Base-by-base conservation (phyloP, 2,888 invertebrate genomes). In the Stratiomys singularior region DNA sequence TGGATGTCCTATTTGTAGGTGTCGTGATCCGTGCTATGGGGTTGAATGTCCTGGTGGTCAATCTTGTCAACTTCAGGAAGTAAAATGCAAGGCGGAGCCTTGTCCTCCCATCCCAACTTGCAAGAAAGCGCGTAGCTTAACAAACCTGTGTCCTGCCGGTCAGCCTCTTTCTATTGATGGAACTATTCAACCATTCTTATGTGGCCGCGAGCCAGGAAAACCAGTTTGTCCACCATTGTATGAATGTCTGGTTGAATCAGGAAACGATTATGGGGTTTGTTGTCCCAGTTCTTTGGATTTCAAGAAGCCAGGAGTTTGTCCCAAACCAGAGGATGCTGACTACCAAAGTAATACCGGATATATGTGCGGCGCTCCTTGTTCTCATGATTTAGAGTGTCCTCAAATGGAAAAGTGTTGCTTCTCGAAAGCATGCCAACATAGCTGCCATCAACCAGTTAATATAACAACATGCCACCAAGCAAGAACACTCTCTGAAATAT, bases 221-320 rank as follows among this genome's bases (percentile, higher is more conserved):
- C 96, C 96, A 0, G 91, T 91, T 81, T 96, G 96, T 83, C 96
- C 96, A 0, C 93, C 94, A 0, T 88, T 94, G 79, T 95, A 95
- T 86, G 91, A 91, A 83, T 96, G 96, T 84, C 88, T 93, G 78
- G 94, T 95, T 9, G 93, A 95, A 83, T 89, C 85, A 89, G 93
- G 93, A 81, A 93, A 94, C 83, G 96, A 96, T 84, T 96, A 96
- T 83, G 96, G 96, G 0, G 95, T 96, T 15, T 96, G 96, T 84
- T 96, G 95, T 83, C 94, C 95, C 64, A 93, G 93, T 3, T 93
- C 92, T 0, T 84, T 94, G 78, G 91, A 92, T 82, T 90, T 94
- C 72, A 90, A 93, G 82, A 94, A 95, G 84, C 92, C 94, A 0
- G 95, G 95, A 0, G 89, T 91, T 1, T 96, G 96, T 84, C 95